Base-by-base conservation (phyloP, 2,888 invertebrate genomes). In the Frankliniella fusca region DNA sequence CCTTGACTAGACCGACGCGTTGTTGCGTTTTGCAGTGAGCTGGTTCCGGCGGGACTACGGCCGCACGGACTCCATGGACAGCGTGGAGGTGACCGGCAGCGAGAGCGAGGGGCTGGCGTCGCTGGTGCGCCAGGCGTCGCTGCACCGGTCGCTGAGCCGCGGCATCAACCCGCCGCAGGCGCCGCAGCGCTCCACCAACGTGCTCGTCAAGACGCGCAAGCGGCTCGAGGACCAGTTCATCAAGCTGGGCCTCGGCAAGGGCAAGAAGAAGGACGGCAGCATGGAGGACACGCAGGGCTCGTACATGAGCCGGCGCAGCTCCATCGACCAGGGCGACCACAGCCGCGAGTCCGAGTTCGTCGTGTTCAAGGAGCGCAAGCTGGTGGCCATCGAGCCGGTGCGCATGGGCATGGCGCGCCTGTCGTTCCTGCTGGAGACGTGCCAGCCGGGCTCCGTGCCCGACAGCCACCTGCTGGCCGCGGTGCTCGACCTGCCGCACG, bases 391-490 rank as follows among this genome's bases (percentile, higher is more conserved):
- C 0, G 91, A 91, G 80, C 92, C 94, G 0, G 91, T 99, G 23
- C 93, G 93, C 86, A 93, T 94, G n/a, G 99, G 99, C 12, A 94
- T 98, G 90, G 90, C 94, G 65, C 90, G 98, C 80, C 94, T 99
- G 87, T 94, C 94, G 80, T 97, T 99, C 88, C 89, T 99, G 54
- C 88, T 99, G 84, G 99, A 99, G 88, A 97, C 97, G 15, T 97
- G 97, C 85, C 94, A 96, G 83, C 99, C 99, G 0, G 99, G 99
- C 0, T 93, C 95, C 0, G 94, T 99, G 82, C 99, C 99, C 0
- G 99, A 99, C 90, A 94, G 98, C 3, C 96, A 98, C 85, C 91
- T 99, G 54, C 93, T 99, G 87, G 97, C 97, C 0, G 97, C 98
- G 7, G 90, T 97, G 81, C 89, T 99, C 81, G 98, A 99, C 88